phyloP scores from a whole-genome alignment of 1,140 invertebrate genomes.

The Temnothorax curvispinosus region DNA sequence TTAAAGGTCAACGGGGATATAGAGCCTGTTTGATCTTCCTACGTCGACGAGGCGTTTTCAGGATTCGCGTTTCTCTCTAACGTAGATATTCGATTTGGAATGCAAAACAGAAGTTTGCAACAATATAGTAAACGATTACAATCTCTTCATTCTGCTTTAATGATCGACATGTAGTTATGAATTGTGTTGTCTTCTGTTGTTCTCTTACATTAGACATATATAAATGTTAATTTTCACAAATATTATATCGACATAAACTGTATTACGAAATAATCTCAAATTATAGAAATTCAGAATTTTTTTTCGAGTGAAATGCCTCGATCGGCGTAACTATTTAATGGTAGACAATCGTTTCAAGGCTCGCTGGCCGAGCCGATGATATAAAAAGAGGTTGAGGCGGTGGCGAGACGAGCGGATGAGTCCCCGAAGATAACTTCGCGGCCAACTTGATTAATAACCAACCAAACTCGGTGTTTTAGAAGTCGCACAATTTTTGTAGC shows the following conservation, averaged over 20 bases:
- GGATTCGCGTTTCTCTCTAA: constrained; percentile 9
- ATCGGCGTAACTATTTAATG: constrained; percentile 30
- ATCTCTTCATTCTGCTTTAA: not conserved
- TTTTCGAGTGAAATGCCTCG: constrained; percentile 14
- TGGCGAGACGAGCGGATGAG: constrained; percentile 48
- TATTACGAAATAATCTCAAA: not conserved
- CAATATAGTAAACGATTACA: not conserved
- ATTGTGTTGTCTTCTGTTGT: not conserved
- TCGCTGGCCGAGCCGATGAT: constrained; percentile 78
- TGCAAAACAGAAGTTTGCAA: not conserved
- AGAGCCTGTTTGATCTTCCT: constrained; percentile 23
- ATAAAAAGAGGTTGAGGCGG: constrained; percentile 28
- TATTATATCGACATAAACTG: not conserved
- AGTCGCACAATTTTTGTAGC: constrained; percentile 80
- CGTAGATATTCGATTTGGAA: not conserved
- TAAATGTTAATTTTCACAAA: not conserved
- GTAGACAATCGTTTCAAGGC: constrained; percentile 65
- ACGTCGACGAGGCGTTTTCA: constrained; percentile 35
- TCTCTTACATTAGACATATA: not conserved
- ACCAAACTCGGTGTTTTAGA: constrained; percentile 74
- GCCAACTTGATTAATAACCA: constrained; percentile 56
- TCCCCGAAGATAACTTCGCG: constrained; percentile 49
- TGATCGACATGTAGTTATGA: not conserved
- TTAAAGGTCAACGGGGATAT: not conserved
- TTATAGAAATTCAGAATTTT: not conserved